Evolutionary conservation across 1,140 invertebrate genomes (phyloP).

Genomic region (Drosophila micromelanica): DNA sequence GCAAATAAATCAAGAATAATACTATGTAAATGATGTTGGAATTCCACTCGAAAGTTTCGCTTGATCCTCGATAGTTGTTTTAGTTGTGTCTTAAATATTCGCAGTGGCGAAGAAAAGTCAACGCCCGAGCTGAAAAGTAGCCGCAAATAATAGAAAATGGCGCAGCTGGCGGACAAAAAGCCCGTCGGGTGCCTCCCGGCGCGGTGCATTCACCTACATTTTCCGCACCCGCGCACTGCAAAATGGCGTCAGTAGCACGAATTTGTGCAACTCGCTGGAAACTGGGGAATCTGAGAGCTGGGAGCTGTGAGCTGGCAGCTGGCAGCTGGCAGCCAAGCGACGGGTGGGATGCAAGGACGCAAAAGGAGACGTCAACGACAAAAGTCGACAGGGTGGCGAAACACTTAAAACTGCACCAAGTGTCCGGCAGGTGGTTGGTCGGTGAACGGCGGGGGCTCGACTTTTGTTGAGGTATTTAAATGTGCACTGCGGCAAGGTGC

Average conservation of each 20-base stretch:
- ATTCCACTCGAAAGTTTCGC: not conserved
- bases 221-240: conserved; percentile 44
- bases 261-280: conserved; percentile 40
- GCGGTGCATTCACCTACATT: conserved; percentile 80
- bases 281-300: conserved; percentile 27
- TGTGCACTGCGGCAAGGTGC: conserved; percentile 16
- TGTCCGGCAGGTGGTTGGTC: conserved; percentile 46
- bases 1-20: too few relatives aligned
- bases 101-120: conserved; percentile 50
- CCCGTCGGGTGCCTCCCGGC: conserved; percentile 19
- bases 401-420: conserved; percentile 70
- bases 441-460: conserved; percentile 3
- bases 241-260: conserved; percentile 66
- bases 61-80: not conserved
- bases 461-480: conserved; percentile 46
- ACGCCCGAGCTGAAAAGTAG: conserved; percentile 65
- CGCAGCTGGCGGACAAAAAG: conserved; percentile 41
- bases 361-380: conserved; percentile 53
- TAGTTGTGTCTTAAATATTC: conserved; percentile 6
- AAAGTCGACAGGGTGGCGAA: conserved; percentile 70
- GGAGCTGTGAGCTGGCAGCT: too few relatives aligned
- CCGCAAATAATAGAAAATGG: conserved; percentile 57
- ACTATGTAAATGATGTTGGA: too few relatives aligned
- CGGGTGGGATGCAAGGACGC: not conserved
- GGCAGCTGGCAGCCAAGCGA: conserved; percentile 9